Conservation (phyloP, 2,888 invertebrate species). For the Venusia cambrica region DNA sequence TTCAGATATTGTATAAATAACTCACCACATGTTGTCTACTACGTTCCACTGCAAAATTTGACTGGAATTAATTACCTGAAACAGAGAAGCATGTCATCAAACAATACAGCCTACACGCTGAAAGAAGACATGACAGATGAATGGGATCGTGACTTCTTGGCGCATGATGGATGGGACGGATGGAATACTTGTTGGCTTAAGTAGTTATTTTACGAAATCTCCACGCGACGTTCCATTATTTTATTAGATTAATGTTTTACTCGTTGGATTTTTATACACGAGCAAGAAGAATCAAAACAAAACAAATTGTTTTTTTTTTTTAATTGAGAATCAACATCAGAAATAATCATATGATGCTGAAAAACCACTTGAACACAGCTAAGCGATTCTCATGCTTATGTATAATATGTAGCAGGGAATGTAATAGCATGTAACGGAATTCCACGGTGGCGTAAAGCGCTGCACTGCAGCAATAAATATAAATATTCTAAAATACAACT, state of each 20-base stretch:
- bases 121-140: conserved; percentile 46
- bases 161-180: conserved; percentile 61
- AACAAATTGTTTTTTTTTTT: too few species aligned
- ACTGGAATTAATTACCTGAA: conserved; percentile 25
- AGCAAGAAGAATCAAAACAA: conserved; percentile 4
- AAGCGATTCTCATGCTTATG: conserved; percentile 1
- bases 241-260: conserved; percentile 68
- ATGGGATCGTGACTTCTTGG: conserved; percentile 45
- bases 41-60: conserved; percentile 4
- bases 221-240: conserved; percentile 73
- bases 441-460: conserved; percentile 15
- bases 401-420: conserved; percentile 7
- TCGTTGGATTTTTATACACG: conserved; percentile 23
- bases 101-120: conserved; percentile 15
- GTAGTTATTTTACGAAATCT: conserved; percentile 61
- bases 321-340: too few species aligned
- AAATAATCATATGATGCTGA: too few species aligned
- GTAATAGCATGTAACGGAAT: conserved; percentile 13
- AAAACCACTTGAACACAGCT: too few species aligned
- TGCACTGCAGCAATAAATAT: conserved; percentile 28
- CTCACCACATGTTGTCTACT: not conserved
- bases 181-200: conserved; percentile 69
- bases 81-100: conserved; percentile 15
- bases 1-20: too few species aligned
- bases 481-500: conserved; percentile 23